Evolutionary conservation across 2,888 invertebrate genomes (phyloP), one percentile per base, ranked within the genome.

Genomic region (Drosophila recens): DNA sequence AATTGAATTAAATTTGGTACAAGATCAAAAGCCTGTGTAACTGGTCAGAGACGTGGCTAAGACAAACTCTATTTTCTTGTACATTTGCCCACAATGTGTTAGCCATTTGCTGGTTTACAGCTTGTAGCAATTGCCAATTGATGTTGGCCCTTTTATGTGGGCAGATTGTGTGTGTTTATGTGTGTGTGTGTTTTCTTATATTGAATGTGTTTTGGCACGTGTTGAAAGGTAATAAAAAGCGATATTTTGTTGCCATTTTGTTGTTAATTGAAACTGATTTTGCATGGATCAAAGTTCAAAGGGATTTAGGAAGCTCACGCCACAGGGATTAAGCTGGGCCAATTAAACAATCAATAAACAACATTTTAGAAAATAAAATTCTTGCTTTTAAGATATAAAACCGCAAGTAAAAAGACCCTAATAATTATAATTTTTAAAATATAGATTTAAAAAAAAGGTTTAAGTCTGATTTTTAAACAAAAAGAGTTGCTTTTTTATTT

Each of bases 271-370:
- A 15, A 67, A 62, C 52, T 17, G 30, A 46, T 59, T 72, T 61
- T 15, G 15, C 11, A 40, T 53, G 36, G 57, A 15, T 4, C 30
- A 46, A 42, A 17, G 45, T 46, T 65, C 33, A 61, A 72, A 52
- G 30, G 45, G 38, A 6, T 27, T 5, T 15, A 15, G 10, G 20
- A 13, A 6, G n/a, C 11, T 27, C 23, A 23, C 23, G 23, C 27
- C 17, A 43, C n/a, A 38, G n/a, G 13, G n/a, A n/a, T 5, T 13
- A 13, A 1, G 13, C 5, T 56, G 23, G 10, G 10, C 20, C 34
- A 69, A 64, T 64, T 72, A 72, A 45, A 43, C 23, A 40, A 54
- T 72, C 66, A 54, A 72, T 71, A 72, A 72, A 52, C 10, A 33
- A 15, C 56, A 17, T 27, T 27, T 27, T 0, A 23, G 4, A 4